These are phyloP conservation scores for Sebastes trivittatus DNA, from an alignment of 2,797 vertebrate species.

Conservation along the genomic window DNA sequence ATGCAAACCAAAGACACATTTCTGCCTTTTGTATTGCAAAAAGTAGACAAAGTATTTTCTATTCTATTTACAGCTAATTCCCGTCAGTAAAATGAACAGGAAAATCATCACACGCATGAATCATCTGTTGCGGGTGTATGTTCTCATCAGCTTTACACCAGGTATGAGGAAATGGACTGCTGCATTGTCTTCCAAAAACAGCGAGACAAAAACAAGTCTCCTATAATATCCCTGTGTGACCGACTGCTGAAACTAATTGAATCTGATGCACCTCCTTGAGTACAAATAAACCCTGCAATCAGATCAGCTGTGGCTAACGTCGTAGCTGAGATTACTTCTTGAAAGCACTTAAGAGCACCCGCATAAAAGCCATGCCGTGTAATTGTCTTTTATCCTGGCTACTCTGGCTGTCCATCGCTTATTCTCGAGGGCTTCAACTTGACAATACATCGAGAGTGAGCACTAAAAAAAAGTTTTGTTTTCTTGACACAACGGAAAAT, in stretches of 20 bases:
- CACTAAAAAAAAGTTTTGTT: background rate
- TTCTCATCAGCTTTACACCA: conserved; percentile 4
- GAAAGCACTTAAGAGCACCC: conserved; percentile 39
- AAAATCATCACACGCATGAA: background rate
- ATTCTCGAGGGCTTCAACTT: background rate
- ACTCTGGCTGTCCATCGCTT: conserved; percentile 25
- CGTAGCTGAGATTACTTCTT: conserved; percentile 35
- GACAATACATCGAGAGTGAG: background rate
- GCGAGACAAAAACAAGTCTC: background rate
- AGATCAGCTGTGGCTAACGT: conserved; percentile 29
- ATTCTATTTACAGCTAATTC: background rate
- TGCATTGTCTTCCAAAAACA: conserved; percentile 23
- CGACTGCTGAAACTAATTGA: conserved; percentile 33
- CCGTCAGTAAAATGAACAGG: background rate
- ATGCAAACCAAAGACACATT: too few species aligned
- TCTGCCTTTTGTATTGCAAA: too few species aligned
- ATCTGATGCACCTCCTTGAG: conserved; percentile 40
- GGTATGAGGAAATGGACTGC: conserved; percentile 36
- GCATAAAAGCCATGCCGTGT: conserved; percentile 18
- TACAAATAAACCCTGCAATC: conserved; percentile 44
- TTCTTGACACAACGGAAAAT: background rate
- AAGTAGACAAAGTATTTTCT: too few species aligned
- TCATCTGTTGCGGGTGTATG: background rate
- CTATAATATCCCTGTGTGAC: conserved; percentile 33
- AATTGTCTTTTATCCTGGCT: conserved; percentile 27